Evolutionary conservation across 2,888 invertebrate genomes (phyloP).

Genomic region (Blastobasis lacticolella): DNA sequence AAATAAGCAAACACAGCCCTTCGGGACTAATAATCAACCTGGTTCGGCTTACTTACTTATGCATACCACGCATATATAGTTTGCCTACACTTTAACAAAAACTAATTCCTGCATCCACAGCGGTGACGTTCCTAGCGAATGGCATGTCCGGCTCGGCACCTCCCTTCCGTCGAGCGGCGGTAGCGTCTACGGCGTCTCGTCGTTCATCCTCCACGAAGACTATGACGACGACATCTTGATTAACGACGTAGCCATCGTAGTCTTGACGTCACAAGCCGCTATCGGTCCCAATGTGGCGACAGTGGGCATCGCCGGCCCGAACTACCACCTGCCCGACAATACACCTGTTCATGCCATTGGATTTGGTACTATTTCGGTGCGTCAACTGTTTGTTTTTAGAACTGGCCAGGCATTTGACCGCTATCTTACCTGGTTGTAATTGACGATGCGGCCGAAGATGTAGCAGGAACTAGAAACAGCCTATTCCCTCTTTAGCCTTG

Average conservation of each 20-base stretch:
- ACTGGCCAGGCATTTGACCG: no score
- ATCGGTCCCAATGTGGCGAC: constrained; percentile 14
- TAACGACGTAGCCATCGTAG: constrained; percentile 36
- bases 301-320: constrained; percentile 27
- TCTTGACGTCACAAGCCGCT: constrained; percentile 20
- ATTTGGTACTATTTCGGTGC: constrained; percentile 36
- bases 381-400: not conserved
- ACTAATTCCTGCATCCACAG: no score
- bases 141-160: constrained; percentile 34
- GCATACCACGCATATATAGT: no score
- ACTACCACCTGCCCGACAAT: constrained; percentile 22
- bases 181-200: constrained; percentile 14
- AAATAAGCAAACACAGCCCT: no score
- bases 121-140: constrained; percentile 6
- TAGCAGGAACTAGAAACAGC: no score
- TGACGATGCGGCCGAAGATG: no score
- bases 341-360: constrained; percentile 25
- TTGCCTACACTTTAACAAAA: no score
- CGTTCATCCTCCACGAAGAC: constrained; percentile 20
- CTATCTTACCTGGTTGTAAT: no score
- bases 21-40: no score
- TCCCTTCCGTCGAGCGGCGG: constrained; percentile 26
- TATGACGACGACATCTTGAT: constrained; percentile 22
- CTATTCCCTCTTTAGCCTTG: no score
- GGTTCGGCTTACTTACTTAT: no score